Evolutionary conservation across 2,113 vertebrate species (phyloP), one percentile per base, ranked within the genome.

Genomic region (Stigmatopora nigra): DNA sequence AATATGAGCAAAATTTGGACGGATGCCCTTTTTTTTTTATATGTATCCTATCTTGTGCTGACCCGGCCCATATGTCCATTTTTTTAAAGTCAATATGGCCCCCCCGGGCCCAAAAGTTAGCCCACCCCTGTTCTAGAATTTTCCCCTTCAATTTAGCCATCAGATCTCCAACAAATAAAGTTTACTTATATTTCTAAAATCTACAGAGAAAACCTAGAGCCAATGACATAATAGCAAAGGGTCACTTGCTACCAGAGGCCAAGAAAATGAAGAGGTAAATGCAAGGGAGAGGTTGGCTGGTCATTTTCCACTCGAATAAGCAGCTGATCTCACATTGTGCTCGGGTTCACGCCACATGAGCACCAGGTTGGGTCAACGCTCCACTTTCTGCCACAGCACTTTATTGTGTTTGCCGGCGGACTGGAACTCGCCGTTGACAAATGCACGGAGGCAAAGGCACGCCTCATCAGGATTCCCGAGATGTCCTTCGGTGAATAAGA

Each of bases 401-500:
- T 78, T 71, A 69, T 79, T 77, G 80, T 83, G 77, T 84, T 84
- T 74, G 75, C 66, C 76, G 63, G 68, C 61, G 1, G 61, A 4
- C 61, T 36, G 51, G 58, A 19, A 60, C 63, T 64, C 7, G 5
- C 11, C 15, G 48, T 31, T 35, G 71, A 73, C 75, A 61, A 67
- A 78, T 70, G 67, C 70, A 44, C 11, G 68, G 68, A 81, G 70
- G n/a, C n/a, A n/a, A n/a, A n/a, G 45, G 65, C 57, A 78, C 76
- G 70, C 76, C 86, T 88, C 67, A 88, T 89, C 86, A 81, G 78
- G 76, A 83, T 86, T 86, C 78, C 25, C 6, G n/a, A 63, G 78
- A 62, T 76, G 88, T 87, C 81, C 16, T 60, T 76, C 72, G 72
- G 75, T 83, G 83, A 88, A 89, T 86, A 81, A 85, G 80, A 73